These are phyloP conservation scores for Magallana gigas DNA, from an alignment of 1,140 invertebrate species.

Conservation along the genomic window DNA sequence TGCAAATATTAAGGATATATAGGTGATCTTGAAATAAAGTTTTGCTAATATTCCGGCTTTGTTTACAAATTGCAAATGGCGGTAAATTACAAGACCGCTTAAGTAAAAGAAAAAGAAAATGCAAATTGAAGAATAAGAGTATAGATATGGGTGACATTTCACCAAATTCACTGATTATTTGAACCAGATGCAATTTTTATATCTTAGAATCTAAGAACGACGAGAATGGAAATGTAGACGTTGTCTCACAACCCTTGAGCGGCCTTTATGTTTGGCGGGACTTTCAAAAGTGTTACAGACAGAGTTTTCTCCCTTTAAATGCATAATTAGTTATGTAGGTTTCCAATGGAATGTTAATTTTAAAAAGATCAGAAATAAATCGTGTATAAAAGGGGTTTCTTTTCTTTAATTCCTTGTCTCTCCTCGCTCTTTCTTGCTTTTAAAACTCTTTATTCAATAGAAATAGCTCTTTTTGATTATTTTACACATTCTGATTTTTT, in stretches of 20 bases:
- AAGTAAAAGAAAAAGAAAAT: constrained; percentile 15
- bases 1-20: neutral
- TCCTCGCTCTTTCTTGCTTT: too few species aligned
- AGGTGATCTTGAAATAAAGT: constrained; percentile 40
- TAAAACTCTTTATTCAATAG: too few species aligned
- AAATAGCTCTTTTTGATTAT: too few species aligned
- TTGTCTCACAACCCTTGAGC: neutral
- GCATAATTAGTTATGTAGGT: neutral
- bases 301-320: constrained; percentile 26
- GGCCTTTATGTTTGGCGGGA: neutral
- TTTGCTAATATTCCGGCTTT: constrained; percentile 35
- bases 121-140: neutral
- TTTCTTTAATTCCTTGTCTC: too few species aligned
- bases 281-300: neutral
- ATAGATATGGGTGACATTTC: neutral
- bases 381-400: too few species aligned
- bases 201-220: too few species aligned
- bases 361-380: too few species aligned
- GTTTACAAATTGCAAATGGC: constrained; percentile 69
- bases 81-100: constrained; percentile 59
- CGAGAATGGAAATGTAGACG: neutral
- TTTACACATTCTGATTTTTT: too few species aligned
- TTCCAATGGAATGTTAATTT: too few species aligned
- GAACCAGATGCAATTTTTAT: too few species aligned
- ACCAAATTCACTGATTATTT: too few species aligned